phyloP scores from a whole-genome alignment of 2,797 vertebrate genomes.

The Menidia menidia region DNA sequence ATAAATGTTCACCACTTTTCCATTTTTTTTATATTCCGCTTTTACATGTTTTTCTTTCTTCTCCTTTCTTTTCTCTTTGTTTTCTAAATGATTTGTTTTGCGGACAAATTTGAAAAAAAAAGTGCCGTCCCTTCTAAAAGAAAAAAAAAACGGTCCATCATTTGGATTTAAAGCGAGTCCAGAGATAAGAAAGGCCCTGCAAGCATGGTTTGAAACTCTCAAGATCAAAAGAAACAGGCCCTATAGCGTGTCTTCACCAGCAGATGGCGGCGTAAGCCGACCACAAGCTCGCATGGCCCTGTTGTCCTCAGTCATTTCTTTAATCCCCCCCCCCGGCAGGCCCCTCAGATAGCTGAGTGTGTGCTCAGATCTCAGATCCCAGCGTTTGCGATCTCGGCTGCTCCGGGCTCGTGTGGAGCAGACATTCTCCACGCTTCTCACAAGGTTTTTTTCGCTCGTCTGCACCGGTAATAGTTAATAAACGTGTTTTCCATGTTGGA shows the following conservation, averaged over 20 bases:
- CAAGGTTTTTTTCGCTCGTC: slow-evolving; percentile 36
- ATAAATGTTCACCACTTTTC: not conserved
- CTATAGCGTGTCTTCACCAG: slow-evolving; percentile 44
- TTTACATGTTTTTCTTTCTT: not conserved
- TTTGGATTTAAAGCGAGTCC: too few species aligned
- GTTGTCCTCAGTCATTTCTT: slow-evolving; percentile 15
- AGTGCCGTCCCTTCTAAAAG: not conserved
- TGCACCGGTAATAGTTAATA: slow-evolving; percentile 61
- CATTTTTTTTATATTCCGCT: not conserved
- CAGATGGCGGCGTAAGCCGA: slow-evolving; percentile 59
- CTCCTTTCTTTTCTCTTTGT: not conserved
- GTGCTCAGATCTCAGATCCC: not conserved
- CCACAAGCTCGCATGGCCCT: slow-evolving; percentile 2
- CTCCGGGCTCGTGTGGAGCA: slow-evolving; percentile 51
- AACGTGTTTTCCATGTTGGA: slow-evolving; percentile 55
- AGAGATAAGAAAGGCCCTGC: not conserved
- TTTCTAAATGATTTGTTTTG: not conserved
- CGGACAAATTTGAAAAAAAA: not conserved
- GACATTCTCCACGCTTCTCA: slow-evolving; percentile 42
- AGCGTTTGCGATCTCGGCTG: not conserved
- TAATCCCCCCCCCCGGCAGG: slow-evolving; percentile 8
- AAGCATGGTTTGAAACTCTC: not conserved
- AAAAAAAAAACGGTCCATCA: not conserved
- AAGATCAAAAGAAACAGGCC: not conserved
- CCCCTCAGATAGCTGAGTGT: slow-evolving; percentile 18